A percentile compares a stretch with the other conserved stretches of the same genome.
Evolutionary conservation across 37 sponge, comb jelly and placozoan genomes (phyloP).

Genomic region (Agelas oroides): DNA sequence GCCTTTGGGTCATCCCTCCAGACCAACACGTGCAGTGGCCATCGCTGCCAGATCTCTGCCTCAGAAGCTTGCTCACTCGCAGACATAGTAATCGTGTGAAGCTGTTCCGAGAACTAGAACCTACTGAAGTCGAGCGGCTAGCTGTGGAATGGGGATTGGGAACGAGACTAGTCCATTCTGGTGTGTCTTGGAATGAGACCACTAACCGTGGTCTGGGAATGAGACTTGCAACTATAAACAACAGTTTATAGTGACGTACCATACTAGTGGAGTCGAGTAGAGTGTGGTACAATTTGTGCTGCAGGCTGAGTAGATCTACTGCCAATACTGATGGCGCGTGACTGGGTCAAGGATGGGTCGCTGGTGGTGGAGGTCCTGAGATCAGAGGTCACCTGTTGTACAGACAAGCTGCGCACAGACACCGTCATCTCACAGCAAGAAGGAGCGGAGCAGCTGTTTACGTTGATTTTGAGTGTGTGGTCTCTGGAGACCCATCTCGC

Average conservation of each 20-base stretch:
- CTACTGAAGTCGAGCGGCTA: too few relatives aligned
- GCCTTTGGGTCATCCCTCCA: conserved; percentile 68
- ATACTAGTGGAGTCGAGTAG: too few relatives aligned
- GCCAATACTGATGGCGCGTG: too few relatives aligned
- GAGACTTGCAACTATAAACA: too few relatives aligned
- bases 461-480: conserved; percentile 36
- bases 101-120: too few relatives aligned
- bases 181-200: too few relatives aligned
- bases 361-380: conserved; percentile 1
- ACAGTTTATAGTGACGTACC: too few relatives aligned
- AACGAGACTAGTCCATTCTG: too few relatives aligned
- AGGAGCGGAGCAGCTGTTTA: conserved; percentile 20
- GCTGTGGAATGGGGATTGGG: too few relatives aligned
- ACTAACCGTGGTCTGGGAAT: too few relatives aligned
- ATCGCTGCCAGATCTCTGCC: conserved; percentile 43
- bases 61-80: background rate
- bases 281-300: too few relatives aligned
- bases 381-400: background rate
- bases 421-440: background rate
- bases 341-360: conserved; percentile 26
- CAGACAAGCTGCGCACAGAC: background rate
- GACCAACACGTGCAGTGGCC: conserved; percentile 89
- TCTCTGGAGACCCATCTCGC: conserved; percentile 53
- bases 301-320: too few relatives aligned
- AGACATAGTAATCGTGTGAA: background rate